Evolutionary conservation across 2,113 vertebrate genomes (phyloP).

Genomic region (Ploceus nigricollis): DNA sequence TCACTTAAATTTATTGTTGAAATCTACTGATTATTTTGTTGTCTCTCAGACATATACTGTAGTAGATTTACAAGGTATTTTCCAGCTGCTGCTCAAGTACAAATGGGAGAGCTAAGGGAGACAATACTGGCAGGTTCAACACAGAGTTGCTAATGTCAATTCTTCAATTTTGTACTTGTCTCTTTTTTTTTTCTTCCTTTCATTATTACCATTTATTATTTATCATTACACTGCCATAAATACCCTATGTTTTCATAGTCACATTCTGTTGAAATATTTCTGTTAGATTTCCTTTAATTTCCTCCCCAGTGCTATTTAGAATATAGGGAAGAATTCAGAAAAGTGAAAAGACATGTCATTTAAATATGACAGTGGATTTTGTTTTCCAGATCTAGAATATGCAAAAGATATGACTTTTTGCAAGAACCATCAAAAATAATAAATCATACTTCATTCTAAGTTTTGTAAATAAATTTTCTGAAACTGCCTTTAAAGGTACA

Average conservation of each 20-base stretch:
- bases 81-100: background rate
- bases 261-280: background rate
- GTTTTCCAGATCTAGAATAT: background rate
- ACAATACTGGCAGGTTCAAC: background rate
- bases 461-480: background rate
- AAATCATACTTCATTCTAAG: background rate
- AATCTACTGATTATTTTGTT: background rate
- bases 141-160: background rate
- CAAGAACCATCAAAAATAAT: background rate
- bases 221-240: background rate
- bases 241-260: background rate
- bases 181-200: background rate
- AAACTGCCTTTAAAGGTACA: background rate
- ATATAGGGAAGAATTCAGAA: background rate
- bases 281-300: background rate
- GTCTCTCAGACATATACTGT: background rate
- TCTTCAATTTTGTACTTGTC: background rate
- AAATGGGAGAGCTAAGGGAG: background rate
- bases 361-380: background rate
- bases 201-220: background rate
- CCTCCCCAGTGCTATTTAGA: background rate
- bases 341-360: background rate
- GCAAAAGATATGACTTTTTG: rapidly evolving
- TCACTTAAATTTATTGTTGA: background rate
- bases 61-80: background rate